Conservation (phyloP, 2,113 vertebrate genomes). For the Blennius ocellaris region DNA sequence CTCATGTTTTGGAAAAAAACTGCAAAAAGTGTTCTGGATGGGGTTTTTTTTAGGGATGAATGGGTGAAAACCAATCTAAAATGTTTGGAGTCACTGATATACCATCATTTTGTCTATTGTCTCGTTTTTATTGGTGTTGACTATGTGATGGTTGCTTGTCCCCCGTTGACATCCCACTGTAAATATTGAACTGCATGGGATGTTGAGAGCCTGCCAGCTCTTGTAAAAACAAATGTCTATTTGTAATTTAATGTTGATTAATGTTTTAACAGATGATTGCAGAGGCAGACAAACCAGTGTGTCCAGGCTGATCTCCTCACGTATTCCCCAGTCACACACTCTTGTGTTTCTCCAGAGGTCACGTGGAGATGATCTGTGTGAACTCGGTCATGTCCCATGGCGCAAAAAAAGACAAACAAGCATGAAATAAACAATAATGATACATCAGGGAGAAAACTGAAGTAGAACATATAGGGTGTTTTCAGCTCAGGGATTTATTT, state of each 20-base stretch:
- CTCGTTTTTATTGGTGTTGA: too few relatives aligned
- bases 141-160: too few relatives aligned
- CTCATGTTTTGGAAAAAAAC: too few relatives aligned
- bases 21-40: too few relatives aligned
- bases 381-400: background rate
- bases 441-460: background rate
- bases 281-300: background rate
- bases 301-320: conserved; percentile 5
- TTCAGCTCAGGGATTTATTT: conserved; percentile 14
- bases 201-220: conserved; percentile 6
- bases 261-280: conserved; percentile 12
- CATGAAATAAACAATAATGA: background rate
- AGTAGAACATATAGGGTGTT: background rate
- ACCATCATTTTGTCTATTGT: too few relatives aligned
- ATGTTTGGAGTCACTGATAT: too few relatives aligned
- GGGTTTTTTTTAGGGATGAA: too few relatives aligned
- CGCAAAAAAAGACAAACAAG: background rate
- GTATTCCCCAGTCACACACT: background rate
- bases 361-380: background rate
- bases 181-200: conserved; percentile 24
- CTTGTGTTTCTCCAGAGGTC: background rate
- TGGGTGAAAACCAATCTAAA: too few relatives aligned
- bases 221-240: conserved; percentile 10
- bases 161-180: background rate
- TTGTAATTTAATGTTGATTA: conserved; percentile 11